These are phyloP conservation scores for Eupithecia abbreviata DNA, from an alignment of 2,888 invertebrate species.

Conservation along the genomic window DNA sequence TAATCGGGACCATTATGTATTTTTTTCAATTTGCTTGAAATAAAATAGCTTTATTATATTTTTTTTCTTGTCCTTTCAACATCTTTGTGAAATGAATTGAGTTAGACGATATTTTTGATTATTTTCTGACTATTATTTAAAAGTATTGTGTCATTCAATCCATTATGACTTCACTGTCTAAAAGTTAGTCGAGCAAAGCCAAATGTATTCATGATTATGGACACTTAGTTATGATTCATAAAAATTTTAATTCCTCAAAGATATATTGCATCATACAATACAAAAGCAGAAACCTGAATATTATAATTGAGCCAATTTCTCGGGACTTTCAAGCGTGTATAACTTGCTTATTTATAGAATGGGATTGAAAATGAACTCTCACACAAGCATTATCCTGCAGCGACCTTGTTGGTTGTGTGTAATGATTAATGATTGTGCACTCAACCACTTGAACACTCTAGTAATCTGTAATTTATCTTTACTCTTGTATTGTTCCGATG, in stretches of 20 bases:
- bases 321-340: too few relatives aligned
- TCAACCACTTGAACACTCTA: neutral
- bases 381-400: too few relatives aligned
- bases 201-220: neutral
- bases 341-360: too few relatives aligned
- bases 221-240: neutral
- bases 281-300: neutral
- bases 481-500: neutral
- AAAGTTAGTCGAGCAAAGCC: neutral
- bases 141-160: neutral
- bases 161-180: neutral
- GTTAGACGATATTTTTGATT: conserved; percentile 22
- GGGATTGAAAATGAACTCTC: too few relatives aligned
- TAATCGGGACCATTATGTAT: conserved; percentile 39
- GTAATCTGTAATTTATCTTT: neutral
- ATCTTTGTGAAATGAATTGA: conserved; percentile 12
- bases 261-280: neutral
- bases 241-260: neutral
- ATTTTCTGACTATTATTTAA: neutral
- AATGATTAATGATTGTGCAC: neutral
- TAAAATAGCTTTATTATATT: neutral
- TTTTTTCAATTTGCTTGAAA: conserved; percentile 29
- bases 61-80: neutral
- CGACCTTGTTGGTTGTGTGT: too few relatives aligned
- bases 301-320: neutral